Evolutionary conservation across 2,888 invertebrate species (phyloP).

Genomic region (Erebia palarica): DNA sequence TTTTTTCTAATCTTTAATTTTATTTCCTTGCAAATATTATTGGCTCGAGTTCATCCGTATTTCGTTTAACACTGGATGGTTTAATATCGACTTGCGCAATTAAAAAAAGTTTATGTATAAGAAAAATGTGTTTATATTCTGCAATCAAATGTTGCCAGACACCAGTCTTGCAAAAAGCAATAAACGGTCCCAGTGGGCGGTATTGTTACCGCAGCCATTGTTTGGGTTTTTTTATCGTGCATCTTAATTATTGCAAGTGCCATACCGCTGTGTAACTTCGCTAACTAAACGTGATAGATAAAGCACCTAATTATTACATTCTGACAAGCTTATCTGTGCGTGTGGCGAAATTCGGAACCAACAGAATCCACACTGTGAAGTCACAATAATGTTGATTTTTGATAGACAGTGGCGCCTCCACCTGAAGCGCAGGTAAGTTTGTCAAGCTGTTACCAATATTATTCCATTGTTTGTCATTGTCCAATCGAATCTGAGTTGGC

Average conservation of each 20-base stretch:
- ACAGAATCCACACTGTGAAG: no score
- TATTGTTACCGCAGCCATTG: constrained; percentile 38
- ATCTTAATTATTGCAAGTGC: constrained; percentile 40
- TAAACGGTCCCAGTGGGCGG: constrained; percentile 39
- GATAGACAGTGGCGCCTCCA: no score
- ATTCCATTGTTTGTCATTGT: constrained; percentile 25
- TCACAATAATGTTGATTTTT: no score
- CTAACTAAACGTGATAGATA: constrained; percentile 18
- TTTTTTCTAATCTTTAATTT: no score
- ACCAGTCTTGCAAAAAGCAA: constrained; percentile 37
- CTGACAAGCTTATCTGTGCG: no score
- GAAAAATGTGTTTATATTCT: constrained; percentile 2
- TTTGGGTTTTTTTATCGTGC: constrained; percentile 38
- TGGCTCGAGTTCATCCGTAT: no score
- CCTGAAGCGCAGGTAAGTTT: no score
- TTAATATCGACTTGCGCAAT: not conserved
- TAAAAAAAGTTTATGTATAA: not conserved
- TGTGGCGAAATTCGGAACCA: no score
- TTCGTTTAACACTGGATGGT: not conserved
- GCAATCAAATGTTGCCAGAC: constrained; percentile 34
- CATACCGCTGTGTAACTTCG: constrained; percentile 12
- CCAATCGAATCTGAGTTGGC: constrained; percentile 3
- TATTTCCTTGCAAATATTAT: no score
- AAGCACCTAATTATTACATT: constrained; percentile 19
- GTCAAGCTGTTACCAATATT: not conserved